Evolutionary conservation across 2,113 vertebrate genomes (phyloP).

Genomic region (Eidolon helvum): DNA sequence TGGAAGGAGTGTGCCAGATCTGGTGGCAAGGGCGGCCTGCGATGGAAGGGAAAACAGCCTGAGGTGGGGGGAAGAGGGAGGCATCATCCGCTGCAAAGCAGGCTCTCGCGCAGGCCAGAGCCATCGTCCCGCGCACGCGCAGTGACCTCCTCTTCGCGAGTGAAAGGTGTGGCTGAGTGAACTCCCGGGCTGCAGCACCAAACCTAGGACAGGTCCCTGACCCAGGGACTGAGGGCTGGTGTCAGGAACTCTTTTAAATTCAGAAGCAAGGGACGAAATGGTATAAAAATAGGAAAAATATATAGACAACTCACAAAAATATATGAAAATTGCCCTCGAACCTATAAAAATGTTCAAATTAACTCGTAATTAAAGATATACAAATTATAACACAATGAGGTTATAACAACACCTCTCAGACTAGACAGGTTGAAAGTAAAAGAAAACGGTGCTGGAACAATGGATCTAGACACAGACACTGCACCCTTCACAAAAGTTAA

Average conservation of each 20-base stretch:
- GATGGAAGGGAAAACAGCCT: too few relatives aligned
- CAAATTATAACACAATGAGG: neutral
- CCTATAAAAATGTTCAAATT: neutral
- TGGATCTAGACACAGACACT: neutral
- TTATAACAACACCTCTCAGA: neutral
- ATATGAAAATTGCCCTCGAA: neutral
- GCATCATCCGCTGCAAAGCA: too few relatives aligned
- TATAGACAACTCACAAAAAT: neutral
- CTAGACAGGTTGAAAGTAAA: neutral
- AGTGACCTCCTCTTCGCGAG: too few relatives aligned
- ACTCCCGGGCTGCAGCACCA: too few relatives aligned
- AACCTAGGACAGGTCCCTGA: too few relatives aligned
- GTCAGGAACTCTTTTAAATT: neutral
- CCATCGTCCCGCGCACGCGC: too few relatives aligned
- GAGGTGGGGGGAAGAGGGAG: too few relatives aligned
- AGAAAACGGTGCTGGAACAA: neutral
- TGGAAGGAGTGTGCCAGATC: too few relatives aligned
- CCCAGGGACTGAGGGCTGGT: too few relatives aligned
- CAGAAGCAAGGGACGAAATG: neutral
- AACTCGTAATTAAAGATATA: neutral
- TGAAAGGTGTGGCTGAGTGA: too few relatives aligned
- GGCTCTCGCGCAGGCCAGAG: too few relatives aligned
- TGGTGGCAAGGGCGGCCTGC: too few relatives aligned
- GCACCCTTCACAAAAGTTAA: neutral
- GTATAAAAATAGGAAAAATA: neutral